phyloP scores from a whole-genome alignment of 2,888 invertebrate genomes.

The Anaspis maculata region DNA sequence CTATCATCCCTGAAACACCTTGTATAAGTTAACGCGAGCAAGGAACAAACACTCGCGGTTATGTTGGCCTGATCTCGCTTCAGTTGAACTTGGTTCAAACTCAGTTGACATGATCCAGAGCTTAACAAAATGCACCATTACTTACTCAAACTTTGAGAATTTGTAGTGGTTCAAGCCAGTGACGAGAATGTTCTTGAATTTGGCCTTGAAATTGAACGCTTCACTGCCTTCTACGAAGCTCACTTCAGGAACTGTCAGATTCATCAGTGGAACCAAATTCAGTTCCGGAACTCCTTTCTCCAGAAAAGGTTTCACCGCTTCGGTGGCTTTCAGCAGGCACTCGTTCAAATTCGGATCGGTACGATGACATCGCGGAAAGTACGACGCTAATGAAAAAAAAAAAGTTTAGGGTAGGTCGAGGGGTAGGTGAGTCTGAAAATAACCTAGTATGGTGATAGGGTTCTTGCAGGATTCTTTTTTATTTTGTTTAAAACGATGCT shows the following conservation, averaged over 20 bases:
- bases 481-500: too few relatives aligned
- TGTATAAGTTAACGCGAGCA: too few relatives aligned
- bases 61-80: too few relatives aligned
- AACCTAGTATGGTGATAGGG: too few relatives aligned
- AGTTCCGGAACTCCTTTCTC: constrained; percentile 33
- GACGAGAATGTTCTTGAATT: constrained; percentile 20
- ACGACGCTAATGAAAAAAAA: constrained; percentile 5
- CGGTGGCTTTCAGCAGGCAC: constrained; percentile 28
- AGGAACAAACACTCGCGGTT: too few relatives aligned
- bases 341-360: constrained; percentile 29
- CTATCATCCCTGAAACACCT: too few relatives aligned
- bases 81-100: too few relatives aligned
- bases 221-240: constrained; percentile 24
- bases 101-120: too few relatives aligned
- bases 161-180: constrained; percentile 22
- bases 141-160: constrained; percentile 24
- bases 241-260: constrained; percentile 26
- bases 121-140: too few relatives aligned
- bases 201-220: constrained; percentile 25
- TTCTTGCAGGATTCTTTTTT: too few relatives aligned
- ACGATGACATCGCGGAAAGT: constrained; percentile 22
- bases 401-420: too few relatives aligned
- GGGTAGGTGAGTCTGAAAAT: too few relatives aligned
- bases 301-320: constrained; percentile 24
- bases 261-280: constrained; percentile 30